Conservation (phyloP, 2,888 invertebrate species). For the Coleophora flavipennella region DNA sequence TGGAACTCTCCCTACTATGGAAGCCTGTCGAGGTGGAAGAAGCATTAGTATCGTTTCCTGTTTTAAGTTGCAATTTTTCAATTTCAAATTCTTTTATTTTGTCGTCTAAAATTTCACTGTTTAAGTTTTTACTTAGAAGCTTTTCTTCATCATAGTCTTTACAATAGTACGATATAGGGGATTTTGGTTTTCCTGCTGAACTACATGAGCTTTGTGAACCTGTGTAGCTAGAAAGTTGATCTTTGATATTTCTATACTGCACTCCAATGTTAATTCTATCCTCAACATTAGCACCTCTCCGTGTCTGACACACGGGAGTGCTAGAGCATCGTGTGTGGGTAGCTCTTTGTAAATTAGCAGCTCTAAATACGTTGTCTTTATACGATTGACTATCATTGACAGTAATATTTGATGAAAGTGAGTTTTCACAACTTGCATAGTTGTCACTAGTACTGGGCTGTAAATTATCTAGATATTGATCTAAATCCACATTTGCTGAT, state of each 20-base stretch:
- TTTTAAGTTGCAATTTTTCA: constrained; percentile 46
- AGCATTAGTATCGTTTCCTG: constrained; percentile 40
- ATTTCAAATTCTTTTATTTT: constrained; percentile 63
- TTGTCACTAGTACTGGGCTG: constrained; percentile 54
- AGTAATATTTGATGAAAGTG: constrained; percentile 28
- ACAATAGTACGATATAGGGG: constrained; percentile 63
- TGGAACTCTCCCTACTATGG: constrained; percentile 76
- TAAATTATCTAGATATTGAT: constrained; percentile 78
- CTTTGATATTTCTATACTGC: constrained; percentile 31
- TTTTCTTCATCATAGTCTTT: constrained; percentile 56
- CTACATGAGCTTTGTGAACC: constrained; percentile 53
- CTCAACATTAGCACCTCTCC: constrained; percentile 21
- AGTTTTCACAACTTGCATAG: constrained; percentile 18
- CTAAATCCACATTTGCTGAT: constrained; percentile 74
- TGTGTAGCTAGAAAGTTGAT: constrained; percentile 40
- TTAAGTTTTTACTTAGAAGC: constrained; percentile 53
- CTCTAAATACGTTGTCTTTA: constrained; percentile 35
- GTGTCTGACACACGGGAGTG: constrained; percentile 41
- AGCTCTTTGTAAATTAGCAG: constrained; percentile 22
- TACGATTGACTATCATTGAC: constrained; percentile 23
- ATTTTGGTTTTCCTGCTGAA: constrained; percentile 42
- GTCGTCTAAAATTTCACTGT: constrained; percentile 46
- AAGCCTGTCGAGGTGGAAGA: constrained; percentile 59
- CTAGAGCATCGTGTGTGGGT: constrained; percentile 48
- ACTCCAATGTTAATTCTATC: constrained; percentile 24